Evolutionary conservation across 2,113 vertebrate genomes (phyloP).

Genomic region (Platichthys stellatus): DNA sequence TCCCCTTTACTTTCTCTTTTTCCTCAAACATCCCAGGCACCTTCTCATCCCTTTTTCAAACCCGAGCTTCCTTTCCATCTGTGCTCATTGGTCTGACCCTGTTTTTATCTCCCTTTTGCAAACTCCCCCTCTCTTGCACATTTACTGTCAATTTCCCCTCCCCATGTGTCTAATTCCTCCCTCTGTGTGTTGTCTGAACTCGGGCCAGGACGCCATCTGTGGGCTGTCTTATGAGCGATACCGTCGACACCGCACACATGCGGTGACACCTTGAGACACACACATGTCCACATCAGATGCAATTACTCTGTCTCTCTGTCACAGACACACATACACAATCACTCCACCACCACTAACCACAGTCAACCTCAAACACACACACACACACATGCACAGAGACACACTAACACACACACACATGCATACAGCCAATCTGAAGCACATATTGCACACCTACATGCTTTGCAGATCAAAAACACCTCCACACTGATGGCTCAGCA

Average conservation of each 20-base stretch:
- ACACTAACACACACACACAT: not conserved
- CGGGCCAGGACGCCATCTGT: conserved; percentile 33
- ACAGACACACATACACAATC: not conserved
- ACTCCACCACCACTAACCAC: not conserved
- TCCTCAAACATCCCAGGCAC: conserved; percentile 6
- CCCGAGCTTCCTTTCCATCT: conserved; percentile 20
- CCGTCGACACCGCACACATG: conserved; percentile 35
- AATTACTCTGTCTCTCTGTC: not conserved
- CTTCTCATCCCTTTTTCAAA: not conserved
- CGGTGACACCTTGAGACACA: conserved; percentile 30
- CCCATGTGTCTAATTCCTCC: conserved; percentile 12
- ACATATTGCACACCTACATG: not conserved
- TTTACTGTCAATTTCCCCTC: conserved; percentile 7
- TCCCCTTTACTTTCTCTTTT: not conserved
- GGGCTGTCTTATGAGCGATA: conserved; percentile 9
- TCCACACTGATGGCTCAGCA: not conserved
- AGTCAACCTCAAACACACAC: not conserved
- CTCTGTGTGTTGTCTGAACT: conserved; percentile 32
- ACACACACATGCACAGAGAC: not conserved
- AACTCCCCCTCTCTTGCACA: conserved; percentile 41
- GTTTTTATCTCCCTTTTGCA: conserved; percentile 30
- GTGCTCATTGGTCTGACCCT: conserved; percentile 30
- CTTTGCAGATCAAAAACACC: not conserved
- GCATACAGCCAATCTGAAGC: not conserved
- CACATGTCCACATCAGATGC: conserved; percentile 33